Evolutionary conservation across 2,113 vertebrate species (phyloP).

Genomic region (Xenopus tropicalis): UCB_Xtro_10.0 CM004451.2:71207001-71207500

Average conservation of each 20-base stretch:
- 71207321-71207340: neutral
- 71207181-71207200: constrained; percentile 43
- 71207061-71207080: neutral
- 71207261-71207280: constrained; percentile 6
- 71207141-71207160: constrained; percentile 42
- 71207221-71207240: constrained; percentile 38
- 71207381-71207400: neutral
- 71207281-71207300: neutral
- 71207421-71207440: constrained; percentile 35
- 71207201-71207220: constrained; percentile 44
- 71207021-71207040: neutral
- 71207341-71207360: too few species aligned
- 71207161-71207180: constrained; percentile 42
- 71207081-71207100: constrained; percentile 21
- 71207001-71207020: constrained; percentile 27
- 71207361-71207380: neutral
- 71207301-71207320: neutral
- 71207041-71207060: neutral
- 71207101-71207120: neutral
- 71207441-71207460: constrained; percentile 29
- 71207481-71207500: constrained; percentile 81
- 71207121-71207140: constrained; percentile 39
- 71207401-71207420: constrained; percentile 30
- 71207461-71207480: constrained; percentile 76
- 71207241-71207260: constrained; percentile 41